Conservation (phyloP, 2,113 vertebrate genomes). For the Ascaphus truei region DNA sequence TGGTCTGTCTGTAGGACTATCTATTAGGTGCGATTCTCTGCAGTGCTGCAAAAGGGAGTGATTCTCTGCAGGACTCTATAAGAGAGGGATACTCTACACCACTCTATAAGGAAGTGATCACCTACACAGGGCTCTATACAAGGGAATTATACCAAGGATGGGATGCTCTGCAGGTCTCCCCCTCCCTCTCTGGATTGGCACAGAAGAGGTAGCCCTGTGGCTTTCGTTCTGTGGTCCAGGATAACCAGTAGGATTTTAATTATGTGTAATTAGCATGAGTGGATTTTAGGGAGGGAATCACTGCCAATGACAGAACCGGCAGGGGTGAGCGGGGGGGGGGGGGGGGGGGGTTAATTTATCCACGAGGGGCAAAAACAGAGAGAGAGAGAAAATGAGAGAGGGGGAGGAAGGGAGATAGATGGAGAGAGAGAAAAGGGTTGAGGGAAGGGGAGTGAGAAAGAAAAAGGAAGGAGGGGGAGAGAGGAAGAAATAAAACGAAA, state of each 20-base stretch:
- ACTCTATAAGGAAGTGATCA: background rate
- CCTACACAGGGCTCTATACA: background rate
- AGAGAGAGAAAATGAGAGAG: too few species aligned
- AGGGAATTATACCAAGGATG: background rate
- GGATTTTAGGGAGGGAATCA: background rate
- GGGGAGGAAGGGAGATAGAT: background rate
- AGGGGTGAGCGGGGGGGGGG: background rate
- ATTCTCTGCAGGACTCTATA: background rate
- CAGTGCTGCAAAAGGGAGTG: background rate
- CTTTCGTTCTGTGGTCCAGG: background rate
- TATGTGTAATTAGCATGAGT: slow-evolving; percentile 7
- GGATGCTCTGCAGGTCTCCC: background rate
- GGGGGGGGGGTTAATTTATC: slow-evolving; percentile 6
- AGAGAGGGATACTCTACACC: background rate
- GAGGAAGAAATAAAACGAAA: background rate
- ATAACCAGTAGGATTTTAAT: slow-evolving; percentile 19
- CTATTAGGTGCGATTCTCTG: background rate
- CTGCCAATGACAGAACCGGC: background rate
- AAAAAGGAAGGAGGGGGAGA: background rate
- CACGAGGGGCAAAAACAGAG: background rate
- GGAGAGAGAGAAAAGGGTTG: background rate
- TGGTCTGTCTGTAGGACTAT: background rate
- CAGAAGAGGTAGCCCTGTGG: background rate
- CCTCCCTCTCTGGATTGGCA: background rate
- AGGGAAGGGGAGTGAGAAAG: background rate